These are phyloP conservation scores for Thereva nobilitata DNA, from an alignment of 2,888 invertebrate genomes.

Conservation along the genomic window DNA sequence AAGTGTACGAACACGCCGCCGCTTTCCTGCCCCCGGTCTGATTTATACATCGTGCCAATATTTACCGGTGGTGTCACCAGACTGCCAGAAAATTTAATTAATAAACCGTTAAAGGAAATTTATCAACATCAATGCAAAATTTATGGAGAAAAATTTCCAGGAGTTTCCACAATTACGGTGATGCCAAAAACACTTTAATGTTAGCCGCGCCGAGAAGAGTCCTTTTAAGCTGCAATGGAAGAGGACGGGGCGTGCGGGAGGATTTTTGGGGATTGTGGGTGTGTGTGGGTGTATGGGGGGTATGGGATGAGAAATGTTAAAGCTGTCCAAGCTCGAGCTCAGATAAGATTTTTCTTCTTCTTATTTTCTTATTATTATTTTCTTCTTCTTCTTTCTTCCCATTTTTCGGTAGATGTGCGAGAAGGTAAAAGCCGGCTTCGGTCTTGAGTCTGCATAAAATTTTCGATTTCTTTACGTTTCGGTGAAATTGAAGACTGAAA, in stretches of 20 bases:
- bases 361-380: no score
- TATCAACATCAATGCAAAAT: conserved; percentile 8
- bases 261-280: no score
- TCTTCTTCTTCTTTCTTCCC: no score
- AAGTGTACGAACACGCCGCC: neutral
- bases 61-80: conserved; percentile 2
- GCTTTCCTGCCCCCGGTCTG: no score
- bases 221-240: no score
- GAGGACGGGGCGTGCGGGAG: no score
- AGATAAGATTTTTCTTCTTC: no score
- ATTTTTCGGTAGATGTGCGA: neutral
- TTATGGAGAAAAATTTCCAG: conserved; percentile 22
- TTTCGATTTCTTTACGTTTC: conserved; percentile 6
- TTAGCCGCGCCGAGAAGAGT: neutral
- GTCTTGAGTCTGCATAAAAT: conserved; percentile 9
- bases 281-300: no score
- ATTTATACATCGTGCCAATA: neutral
- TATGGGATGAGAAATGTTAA: no score
- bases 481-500: neutral
- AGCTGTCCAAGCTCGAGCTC: no score
- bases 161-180: conserved; percentile 19
- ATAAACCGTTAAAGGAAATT: conserved; percentile 22
- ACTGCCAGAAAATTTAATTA: conserved; percentile 26
- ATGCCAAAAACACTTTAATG: conserved; percentile 24
- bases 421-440: conserved; percentile 11